phyloP scores from a whole-genome alignment of 2,113 vertebrate genomes.

The Leucoraja erinaceus region DNA sequence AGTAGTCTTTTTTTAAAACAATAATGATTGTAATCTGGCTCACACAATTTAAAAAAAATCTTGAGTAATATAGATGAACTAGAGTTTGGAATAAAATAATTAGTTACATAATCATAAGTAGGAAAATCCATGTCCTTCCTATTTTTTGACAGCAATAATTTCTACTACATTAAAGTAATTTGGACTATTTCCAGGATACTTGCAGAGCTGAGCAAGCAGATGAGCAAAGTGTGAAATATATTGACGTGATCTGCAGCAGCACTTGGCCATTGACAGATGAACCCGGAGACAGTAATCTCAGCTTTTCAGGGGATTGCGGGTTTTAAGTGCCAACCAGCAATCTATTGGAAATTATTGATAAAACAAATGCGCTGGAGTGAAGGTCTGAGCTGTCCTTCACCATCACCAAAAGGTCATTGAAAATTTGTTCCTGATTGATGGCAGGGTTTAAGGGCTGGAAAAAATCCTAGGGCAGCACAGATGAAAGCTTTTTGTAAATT shows the following conservation, averaged over 20 bases:
- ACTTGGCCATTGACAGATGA: constrained; percentile 3
- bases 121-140: background rate
- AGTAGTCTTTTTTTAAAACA: too few species aligned
- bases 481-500: constrained; percentile 15
- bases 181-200: background rate
- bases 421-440: constrained; percentile 29
- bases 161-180: too few species aligned
- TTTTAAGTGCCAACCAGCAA: constrained; percentile 23
- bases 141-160: background rate
- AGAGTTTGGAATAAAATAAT: background rate
- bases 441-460: constrained; percentile 24
- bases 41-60: background rate
- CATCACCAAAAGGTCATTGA: background rate
- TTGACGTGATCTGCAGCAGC: constrained; percentile 15
- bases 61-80: background rate
- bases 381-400: constrained; percentile 36
- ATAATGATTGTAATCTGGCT: background rate
- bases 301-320: background rate
- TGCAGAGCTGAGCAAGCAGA: background rate
- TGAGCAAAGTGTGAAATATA: background rate
- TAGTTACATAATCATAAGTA: background rate
- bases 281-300: background rate
- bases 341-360: constrained; percentile 24
- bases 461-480: background rate
- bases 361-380: constrained; percentile 34